Conservation (phyloP, 2,113 vertebrate genomes). For the Sapajus apella region DNA sequence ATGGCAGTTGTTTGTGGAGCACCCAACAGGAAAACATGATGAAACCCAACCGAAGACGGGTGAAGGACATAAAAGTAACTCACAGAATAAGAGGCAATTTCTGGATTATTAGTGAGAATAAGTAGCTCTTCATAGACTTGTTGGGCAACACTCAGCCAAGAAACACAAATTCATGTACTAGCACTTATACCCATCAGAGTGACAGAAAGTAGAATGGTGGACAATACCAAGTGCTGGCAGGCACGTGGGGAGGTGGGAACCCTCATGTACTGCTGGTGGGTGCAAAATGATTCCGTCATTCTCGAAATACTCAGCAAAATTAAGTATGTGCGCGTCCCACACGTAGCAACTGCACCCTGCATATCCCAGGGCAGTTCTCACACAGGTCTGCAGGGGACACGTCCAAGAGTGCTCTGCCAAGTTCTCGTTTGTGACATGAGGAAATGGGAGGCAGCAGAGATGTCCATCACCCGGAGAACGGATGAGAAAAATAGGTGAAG, state of each 20-base stretch:
- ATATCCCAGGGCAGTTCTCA: neutral
- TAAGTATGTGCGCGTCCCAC: neutral
- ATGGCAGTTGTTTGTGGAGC: neutral
- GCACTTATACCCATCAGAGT: neutral
- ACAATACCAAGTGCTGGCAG: neutral
- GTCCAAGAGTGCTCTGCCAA: neutral
- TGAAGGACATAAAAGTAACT: neutral
- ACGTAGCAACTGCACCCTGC: neutral
- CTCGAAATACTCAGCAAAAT: neutral
- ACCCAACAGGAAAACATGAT: neutral
- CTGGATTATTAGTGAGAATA: neutral
- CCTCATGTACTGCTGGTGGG: neutral
- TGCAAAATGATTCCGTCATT: neutral
- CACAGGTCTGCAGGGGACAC: neutral
- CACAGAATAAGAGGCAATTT: neutral
- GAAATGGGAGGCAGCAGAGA: neutral
- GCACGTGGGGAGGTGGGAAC: accelerated
- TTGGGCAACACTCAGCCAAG: neutral
- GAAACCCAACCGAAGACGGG: neutral
- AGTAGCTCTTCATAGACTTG: neutral
- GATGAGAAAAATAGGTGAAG: too few species aligned
- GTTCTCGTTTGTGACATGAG: neutral
- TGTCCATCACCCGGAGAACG: neutral
- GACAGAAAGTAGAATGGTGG: neutral
- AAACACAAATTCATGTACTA: neutral